These are phyloP conservation scores for Triplophysa dalaica DNA, from an alignment of 2,113 vertebrate genomes.

Conservation along the genomic window DNA sequence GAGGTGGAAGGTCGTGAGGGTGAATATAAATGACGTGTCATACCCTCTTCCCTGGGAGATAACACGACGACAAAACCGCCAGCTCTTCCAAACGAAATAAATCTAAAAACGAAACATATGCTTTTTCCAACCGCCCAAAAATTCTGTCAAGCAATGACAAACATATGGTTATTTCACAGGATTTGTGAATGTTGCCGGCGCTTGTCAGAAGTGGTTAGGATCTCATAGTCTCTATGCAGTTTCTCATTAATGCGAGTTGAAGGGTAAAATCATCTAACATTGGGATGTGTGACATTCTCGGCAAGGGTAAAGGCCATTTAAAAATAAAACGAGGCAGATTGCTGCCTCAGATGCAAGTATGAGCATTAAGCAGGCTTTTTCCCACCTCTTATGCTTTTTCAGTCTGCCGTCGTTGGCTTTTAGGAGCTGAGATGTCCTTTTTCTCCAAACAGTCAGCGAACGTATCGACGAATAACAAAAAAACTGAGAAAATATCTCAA, in stretches of 20 bases:
- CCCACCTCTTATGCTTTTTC: constrained; percentile 42
- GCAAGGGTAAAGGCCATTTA: constrained; percentile 49
- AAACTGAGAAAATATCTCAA: constrained; percentile 12
- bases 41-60: too few species aligned
- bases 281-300: constrained; percentile 46
- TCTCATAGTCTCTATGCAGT: constrained; percentile 44
- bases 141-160: constrained; percentile 38
- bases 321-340: constrained; percentile 55
- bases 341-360: constrained; percentile 45
- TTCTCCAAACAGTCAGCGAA: constrained; percentile 48
- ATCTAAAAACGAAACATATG: neutral
- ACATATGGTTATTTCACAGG: constrained; percentile 35
- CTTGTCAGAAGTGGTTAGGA: constrained; percentile 47
- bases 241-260: constrained; percentile 46
- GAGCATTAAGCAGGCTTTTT: constrained; percentile 36
- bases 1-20: too few species aligned
- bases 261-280: constrained; percentile 47
- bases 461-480: constrained; percentile 46
- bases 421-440: constrained; percentile 44
- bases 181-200: constrained; percentile 41
- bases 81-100: constrained; percentile 7
- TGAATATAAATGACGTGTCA: too few species aligned
- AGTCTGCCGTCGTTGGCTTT: constrained; percentile 41
- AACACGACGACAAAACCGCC: neutral
- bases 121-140: constrained; percentile 14